Evolutionary conservation across 2,888 invertebrate species (phyloP).

Genomic region (Ectobius pallidus): DNA sequence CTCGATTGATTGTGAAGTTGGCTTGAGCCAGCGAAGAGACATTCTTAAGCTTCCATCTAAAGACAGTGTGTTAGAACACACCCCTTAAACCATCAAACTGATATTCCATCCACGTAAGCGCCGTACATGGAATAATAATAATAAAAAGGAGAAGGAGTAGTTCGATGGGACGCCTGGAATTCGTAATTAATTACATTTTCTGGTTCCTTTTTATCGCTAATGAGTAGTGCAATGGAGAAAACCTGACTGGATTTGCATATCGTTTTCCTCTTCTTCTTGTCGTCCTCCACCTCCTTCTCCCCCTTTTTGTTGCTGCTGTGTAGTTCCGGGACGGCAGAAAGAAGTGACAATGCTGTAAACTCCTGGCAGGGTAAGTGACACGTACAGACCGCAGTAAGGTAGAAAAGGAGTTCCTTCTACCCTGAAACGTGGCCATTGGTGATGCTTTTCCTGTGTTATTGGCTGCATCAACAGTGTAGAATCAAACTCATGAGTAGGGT

Average conservation of each 20-base stretch:
- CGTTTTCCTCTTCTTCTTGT: constrained; percentile 28
- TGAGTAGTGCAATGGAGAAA: constrained; percentile 41
- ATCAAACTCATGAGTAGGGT: no score
- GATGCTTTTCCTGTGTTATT: no score
- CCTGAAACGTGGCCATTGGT: no score
- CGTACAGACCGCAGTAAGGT: no score
- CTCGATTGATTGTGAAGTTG: no score
- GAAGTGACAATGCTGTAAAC: background rate
- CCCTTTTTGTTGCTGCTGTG: background rate
- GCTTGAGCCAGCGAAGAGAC: no score
- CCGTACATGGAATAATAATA: constrained; percentile 31
- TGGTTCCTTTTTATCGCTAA: constrained; percentile 43
- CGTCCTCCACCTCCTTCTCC: background rate
- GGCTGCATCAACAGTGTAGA: no score
- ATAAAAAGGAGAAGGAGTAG: constrained; percentile 31
- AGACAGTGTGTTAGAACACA: constrained; percentile 17
- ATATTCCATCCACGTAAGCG: constrained; percentile 35
- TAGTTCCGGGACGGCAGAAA: background rate
- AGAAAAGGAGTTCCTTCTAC: no score
- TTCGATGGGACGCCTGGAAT: constrained; percentile 39
- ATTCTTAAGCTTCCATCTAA: no score
- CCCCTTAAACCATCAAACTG: constrained; percentile 21
- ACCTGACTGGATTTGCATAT: constrained; percentile 41
- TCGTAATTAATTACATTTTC: constrained; percentile 44
- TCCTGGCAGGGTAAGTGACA: background rate